These are phyloP conservation scores for Lycodopsis pacificus DNA, from an alignment of 2,797 vertebrate genomes.

Conservation along the genomic window DNA sequence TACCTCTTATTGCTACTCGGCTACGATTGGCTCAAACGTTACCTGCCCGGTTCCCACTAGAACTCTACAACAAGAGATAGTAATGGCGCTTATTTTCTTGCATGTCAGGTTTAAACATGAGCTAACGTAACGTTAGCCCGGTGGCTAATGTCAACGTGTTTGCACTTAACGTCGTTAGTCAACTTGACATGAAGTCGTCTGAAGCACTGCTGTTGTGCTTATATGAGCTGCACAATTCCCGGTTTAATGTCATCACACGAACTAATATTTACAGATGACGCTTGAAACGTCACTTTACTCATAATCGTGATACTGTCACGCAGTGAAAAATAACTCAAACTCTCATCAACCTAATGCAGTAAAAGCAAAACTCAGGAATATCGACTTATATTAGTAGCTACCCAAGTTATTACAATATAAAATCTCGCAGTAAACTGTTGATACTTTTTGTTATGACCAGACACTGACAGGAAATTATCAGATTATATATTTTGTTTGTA, in stretches of 20 bases:
- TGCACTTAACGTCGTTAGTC: too few species aligned
- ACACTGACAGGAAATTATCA: too few species aligned
- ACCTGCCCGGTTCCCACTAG: not conserved
- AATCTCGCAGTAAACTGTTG: not conserved
- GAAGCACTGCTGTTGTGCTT: too few species aligned
- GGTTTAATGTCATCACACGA: not conserved
- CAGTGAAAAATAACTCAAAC: not conserved
- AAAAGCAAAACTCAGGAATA: not conserved
- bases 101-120: not conserved
- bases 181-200: not conserved
- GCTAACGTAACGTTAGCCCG: not conserved
- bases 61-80: rapidly evolving
- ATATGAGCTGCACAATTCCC: not conserved
- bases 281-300: not conserved
- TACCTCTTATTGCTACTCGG: not conserved
- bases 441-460: not conserved
- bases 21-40: too few species aligned
- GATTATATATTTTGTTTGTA: rapidly evolving
- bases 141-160: not conserved
- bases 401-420: too few species aligned
- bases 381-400: not conserved
- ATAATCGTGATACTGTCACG: not conserved
- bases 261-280: not conserved
- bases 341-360: not conserved
- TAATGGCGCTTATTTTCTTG: rapidly evolving